These are phyloP conservation scores for Syrrhaptes paradoxus DNA, from an alignment of 2,113 vertebrate genomes.

Conservation along the genomic window DNA sequence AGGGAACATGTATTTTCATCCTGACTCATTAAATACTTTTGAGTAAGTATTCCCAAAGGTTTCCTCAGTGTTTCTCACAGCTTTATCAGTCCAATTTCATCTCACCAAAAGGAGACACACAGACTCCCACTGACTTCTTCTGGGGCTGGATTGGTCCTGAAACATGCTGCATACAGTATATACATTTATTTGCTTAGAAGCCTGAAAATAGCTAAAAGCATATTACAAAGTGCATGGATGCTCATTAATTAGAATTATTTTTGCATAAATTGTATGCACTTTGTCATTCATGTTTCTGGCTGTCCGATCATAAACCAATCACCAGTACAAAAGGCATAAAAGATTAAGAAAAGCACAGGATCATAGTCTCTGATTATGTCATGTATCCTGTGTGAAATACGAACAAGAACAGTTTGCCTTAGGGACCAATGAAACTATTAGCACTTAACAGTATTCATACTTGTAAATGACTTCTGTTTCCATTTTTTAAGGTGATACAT, in stretches of 20 bases:
- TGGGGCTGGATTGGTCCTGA: neutral
- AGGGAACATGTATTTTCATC: neutral
- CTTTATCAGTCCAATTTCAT: neutral
- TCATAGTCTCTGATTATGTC: neutral
- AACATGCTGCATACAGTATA: neutral
- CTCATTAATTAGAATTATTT: neutral
- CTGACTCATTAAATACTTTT: slow-evolving; percentile 14
- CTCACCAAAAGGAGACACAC: neutral
- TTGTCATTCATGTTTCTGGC: neutral
- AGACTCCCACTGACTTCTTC: neutral
- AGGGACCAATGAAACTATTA: neutral
- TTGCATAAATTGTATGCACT: neutral
- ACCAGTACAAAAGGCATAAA: neutral
- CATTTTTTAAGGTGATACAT: neutral
- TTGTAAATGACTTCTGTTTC: neutral
- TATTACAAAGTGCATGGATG: neutral
- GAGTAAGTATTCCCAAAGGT: neutral
- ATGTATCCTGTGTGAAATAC: neutral
- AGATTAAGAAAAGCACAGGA: neutral
- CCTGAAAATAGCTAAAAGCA: neutral
- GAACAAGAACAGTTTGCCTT: neutral
- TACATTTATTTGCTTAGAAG: neutral
- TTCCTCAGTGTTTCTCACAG: slow-evolving; percentile 2
- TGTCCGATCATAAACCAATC: neutral
- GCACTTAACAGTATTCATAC: neutral